Percentiles rank a stretch among this genome's conserved stretches.
Conservation (phyloP, 2,797 vertebrate species). For the Cygnus olor region DNA sequence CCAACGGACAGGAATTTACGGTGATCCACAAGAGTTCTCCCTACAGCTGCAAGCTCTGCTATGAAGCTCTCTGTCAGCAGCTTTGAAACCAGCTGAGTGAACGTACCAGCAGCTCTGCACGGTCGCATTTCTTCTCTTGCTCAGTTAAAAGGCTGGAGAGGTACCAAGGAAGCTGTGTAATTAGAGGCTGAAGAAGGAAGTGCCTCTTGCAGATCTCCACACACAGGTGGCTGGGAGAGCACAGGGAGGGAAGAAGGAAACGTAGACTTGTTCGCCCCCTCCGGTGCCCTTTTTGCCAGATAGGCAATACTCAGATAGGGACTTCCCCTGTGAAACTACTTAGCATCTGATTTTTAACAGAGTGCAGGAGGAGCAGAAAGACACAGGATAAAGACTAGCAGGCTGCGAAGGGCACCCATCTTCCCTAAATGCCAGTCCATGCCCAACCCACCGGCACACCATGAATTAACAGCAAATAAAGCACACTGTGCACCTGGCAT, state of each 20-base stretch:
- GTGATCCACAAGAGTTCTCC: neutral
- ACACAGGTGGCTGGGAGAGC: neutral
- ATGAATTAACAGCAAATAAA: fast-evolving
- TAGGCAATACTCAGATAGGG: neutral
- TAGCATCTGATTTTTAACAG: neutral
- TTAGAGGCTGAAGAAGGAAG: neutral
- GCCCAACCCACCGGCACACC: neutral
- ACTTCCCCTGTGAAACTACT: neutral
- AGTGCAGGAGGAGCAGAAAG: neutral
- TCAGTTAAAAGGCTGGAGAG: neutral
- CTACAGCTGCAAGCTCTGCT: neutral
- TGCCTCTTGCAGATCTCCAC: neutral
- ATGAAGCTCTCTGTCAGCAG: neutral
- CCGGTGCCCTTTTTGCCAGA: neutral
- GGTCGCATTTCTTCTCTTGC: neutral
- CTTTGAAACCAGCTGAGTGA: neutral
- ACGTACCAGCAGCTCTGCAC: neutral
- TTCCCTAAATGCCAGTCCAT: neutral
- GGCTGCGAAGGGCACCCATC: fast-evolving
- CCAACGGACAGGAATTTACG: neutral
- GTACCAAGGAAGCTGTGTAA: neutral
- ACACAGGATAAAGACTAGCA: neutral
- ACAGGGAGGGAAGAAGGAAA: neutral
- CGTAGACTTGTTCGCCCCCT: neutral
- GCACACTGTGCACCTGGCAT: neutral